Conservation (phyloP, 2,113 vertebrate species). For the Lepisosteus osseus region DNA sequence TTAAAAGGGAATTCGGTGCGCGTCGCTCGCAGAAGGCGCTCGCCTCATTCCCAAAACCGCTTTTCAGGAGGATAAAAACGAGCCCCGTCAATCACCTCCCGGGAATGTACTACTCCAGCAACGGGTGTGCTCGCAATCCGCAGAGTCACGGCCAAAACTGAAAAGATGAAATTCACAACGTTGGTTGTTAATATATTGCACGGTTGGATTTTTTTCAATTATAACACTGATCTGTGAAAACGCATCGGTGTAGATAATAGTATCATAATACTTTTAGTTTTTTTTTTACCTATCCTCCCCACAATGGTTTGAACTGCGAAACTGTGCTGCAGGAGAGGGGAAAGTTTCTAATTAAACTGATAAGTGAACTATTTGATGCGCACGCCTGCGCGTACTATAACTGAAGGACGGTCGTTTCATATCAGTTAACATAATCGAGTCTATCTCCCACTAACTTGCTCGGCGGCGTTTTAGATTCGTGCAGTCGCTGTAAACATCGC, state of each 20-base stretch:
- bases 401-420: no score
- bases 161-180: not conserved
- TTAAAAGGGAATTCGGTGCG: conserved; percentile 25
- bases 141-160: not conserved
- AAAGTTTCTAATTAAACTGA: conserved; percentile 7
- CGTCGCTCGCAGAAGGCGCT: conserved; percentile 5
- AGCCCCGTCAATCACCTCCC: conserved; percentile 34
- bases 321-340: not conserved
- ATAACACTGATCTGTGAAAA: no score
- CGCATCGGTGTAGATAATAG: no score
- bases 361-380: not conserved
- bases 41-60: conserved; percentile 21
- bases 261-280: no score
- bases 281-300: not conserved
- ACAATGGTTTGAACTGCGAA: not conserved
- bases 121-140: conserved; percentile 25
- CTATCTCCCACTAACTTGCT: no score
- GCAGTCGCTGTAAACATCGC: no score
- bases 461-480: no score
- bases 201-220: no score
- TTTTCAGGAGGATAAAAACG: conserved; percentile 25
- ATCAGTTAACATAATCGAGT: no score
- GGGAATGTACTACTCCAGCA: conserved; percentile 58
- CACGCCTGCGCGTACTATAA: not conserved
- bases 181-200: not conserved